Evolutionary conservation across 2,888 invertebrate species (phyloP).

Genomic region (Cotesia congregata): DNA sequence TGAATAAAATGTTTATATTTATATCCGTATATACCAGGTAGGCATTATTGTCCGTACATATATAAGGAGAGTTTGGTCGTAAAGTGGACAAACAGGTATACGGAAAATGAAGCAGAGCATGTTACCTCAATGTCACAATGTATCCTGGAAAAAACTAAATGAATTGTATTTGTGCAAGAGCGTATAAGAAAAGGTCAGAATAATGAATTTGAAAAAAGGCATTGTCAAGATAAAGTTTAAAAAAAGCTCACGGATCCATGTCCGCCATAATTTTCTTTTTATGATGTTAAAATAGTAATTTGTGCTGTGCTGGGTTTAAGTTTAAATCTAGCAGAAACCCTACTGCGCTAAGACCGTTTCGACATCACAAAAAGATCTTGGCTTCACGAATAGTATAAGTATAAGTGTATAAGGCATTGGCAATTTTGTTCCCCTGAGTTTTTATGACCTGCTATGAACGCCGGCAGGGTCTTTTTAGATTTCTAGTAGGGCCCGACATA

Average conservation of each 20-base stretch:
- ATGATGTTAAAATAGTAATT: not conserved
- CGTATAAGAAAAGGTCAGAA: not conserved
- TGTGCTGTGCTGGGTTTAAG: not conserved
- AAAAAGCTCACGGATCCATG: not conserved
- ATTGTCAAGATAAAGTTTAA: not conserved
- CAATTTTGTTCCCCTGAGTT: not conserved
- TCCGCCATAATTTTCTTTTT: not conserved
- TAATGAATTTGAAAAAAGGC: not conserved
- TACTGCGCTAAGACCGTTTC: not conserved
- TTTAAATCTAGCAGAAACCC: conserved; percentile 1
- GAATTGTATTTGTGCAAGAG: not conserved
- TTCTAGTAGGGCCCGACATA: not conserved
- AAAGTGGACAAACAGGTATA: conserved; percentile 1
- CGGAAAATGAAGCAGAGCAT: not conserved
- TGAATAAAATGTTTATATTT: too few species aligned
- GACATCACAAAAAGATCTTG: not conserved
- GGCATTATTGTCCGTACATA: not conserved
- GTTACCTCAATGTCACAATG: not conserved
- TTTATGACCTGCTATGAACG: not conserved
- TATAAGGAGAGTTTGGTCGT: not conserved
- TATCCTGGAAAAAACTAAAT: not conserved
- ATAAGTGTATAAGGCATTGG: not conserved
- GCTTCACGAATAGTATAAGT: not conserved
- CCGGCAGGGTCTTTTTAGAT: not conserved
- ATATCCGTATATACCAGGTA: not conserved